phyloP scores from a whole-genome alignment of 1,140 invertebrate genomes.

The Lasaia peninsularis region DNA sequence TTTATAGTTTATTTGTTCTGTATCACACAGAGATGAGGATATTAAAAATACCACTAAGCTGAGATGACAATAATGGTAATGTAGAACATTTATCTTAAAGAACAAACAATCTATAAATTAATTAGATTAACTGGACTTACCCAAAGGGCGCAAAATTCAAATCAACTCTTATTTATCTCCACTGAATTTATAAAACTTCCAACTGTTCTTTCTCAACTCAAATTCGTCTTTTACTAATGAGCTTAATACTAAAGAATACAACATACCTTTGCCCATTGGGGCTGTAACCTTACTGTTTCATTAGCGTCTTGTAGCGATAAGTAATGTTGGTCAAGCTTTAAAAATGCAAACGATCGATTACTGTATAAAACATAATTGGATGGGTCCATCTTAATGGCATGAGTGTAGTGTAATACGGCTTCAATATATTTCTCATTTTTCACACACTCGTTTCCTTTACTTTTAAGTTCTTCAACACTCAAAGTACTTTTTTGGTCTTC shows the following conservation, averaged over 20 bases:
- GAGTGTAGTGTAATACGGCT: constrained; percentile 88
- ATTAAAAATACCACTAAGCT: background rate
- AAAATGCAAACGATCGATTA: constrained; percentile 88
- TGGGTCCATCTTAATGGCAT: constrained; percentile 87
- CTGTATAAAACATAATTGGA: constrained; percentile 86
- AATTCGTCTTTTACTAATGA: no score
- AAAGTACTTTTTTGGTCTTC: constrained; percentile 13
- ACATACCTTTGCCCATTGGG: constrained; percentile 87
- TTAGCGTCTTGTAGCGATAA: constrained; percentile 88
- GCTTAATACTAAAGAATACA: no score
- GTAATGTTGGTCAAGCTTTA: constrained; percentile 87
- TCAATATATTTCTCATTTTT: constrained; percentile 85
- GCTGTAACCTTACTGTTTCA: constrained; percentile 84
- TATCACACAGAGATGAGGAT: no score
- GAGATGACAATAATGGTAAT: background rate
- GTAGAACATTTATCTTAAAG: no score
- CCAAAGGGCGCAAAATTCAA: no score
- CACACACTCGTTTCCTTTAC: constrained; percentile 86
- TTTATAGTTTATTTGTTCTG: no score
- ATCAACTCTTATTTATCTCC: no score
- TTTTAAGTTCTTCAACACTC: constrained; percentile 78
- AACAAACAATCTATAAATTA: background rate
- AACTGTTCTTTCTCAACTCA: no score
- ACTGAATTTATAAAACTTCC: no score
- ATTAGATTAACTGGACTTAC: background rate